A percentile compares a stretch with the other conserved stretches of the same genome.
phyloP scores from a whole-genome alignment of 2,888 invertebrate species.

The Hemithea aestivaria region DNA sequence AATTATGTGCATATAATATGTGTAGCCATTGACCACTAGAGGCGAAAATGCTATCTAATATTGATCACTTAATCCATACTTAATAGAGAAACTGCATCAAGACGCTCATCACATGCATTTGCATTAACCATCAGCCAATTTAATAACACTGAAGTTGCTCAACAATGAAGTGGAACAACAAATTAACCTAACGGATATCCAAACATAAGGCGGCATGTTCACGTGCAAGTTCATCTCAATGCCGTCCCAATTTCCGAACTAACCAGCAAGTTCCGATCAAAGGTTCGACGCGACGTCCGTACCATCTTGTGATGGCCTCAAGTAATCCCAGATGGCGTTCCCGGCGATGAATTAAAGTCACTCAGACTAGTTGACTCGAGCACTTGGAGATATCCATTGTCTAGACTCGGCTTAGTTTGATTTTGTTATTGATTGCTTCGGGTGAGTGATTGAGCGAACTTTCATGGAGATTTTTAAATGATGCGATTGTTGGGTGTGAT shows the following conservation, averaged over 20 bases:
- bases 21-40: too few relatives aligned
- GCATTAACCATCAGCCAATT: background rate
- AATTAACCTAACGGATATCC: conserved; percentile 16
- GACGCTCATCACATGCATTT: too few relatives aligned
- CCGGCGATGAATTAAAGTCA: conserved; percentile 58
- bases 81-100: too few relatives aligned
- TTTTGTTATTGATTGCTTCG: conserved; percentile 26
- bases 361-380: conserved; percentile 47
- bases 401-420: conserved; percentile 27
- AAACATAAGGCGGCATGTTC: conserved; percentile 19
- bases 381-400: conserved; percentile 38
- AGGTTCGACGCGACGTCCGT: conserved; percentile 42
- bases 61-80: too few relatives aligned
- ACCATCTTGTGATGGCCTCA: conserved; percentile 53
- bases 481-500: too few relatives aligned
- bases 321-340: conserved; percentile 64
- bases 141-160: conserved; percentile 1
- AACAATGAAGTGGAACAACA: conserved; percentile 7
- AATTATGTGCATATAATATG: too few relatives aligned
- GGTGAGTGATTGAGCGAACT: conserved; percentile 5
- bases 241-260: conserved; percentile 32
- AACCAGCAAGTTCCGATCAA: conserved; percentile 49
- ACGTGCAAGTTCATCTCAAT: conserved; percentile 23
- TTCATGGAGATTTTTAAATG: background rate
- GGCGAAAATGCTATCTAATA: too few relatives aligned